These are phyloP conservation scores for Phoebastria nigripes DNA, from an alignment of 2,797 vertebrate genomes.

Conservation along the genomic window DNA sequence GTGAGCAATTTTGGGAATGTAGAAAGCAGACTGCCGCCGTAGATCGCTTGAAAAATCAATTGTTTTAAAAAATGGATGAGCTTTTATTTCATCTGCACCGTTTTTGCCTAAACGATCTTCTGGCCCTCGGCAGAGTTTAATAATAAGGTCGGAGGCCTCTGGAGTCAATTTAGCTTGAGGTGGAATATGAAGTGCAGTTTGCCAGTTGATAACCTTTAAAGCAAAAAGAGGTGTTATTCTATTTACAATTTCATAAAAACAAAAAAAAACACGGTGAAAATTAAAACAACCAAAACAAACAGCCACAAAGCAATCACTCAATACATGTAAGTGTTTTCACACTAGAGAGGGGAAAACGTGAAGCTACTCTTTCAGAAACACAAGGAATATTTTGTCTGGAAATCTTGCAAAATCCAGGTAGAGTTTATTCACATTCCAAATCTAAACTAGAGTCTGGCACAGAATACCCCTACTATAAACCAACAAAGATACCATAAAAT, in stretches of 20 bases:
- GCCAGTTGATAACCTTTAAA: conserved; percentile 95
- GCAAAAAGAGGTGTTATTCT: conserved; percentile 1
- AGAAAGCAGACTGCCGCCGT: conserved; percentile 88
- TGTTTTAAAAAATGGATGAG: conserved; percentile 89
- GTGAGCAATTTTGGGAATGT: conserved; percentile 94
- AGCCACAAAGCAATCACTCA: background rate
- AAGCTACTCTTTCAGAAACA: background rate
- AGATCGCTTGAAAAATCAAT: conserved; percentile 93
- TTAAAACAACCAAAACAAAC: background rate
- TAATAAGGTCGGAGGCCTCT: conserved; percentile 92
- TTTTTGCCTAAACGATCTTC: conserved; percentile 94
- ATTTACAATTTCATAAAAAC: background rate
- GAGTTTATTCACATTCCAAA: background rate
- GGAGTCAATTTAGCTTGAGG: conserved; percentile 88
- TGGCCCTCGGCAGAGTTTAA: conserved; percentile 91
- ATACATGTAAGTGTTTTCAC: rapidly evolving
- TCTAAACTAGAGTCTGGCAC: background rate
- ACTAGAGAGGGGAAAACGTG: background rate
- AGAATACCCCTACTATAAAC: background rate
- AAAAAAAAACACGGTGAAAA: background rate
- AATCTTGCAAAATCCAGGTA: background rate
- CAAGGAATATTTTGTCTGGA: background rate
- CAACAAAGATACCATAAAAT: background rate
- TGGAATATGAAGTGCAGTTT: conserved; percentile 90
- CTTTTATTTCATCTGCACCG: conserved; percentile 94